These are phyloP conservation scores for Probaryconus sp. DNA, from an alignment of 1,140 invertebrate genomes.

Conservation along the genomic window DNA sequence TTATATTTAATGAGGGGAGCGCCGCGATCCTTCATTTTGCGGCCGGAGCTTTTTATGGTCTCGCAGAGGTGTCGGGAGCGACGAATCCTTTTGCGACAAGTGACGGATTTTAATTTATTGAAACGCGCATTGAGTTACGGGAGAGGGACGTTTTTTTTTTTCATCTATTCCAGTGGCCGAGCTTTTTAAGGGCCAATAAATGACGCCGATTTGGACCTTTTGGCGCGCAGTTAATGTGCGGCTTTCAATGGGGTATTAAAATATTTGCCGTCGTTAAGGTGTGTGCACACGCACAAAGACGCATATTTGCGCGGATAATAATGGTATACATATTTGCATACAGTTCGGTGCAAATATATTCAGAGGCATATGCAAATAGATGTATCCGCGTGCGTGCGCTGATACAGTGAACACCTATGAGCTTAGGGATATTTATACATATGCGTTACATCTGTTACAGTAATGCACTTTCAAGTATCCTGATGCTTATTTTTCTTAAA, in stretches of 20 bases:
- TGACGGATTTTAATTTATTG: slow-evolving; percentile 48
- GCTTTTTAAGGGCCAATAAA: slow-evolving; percentile 26
- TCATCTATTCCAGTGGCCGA: background rate
- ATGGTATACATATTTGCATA: slow-evolving; percentile 50
- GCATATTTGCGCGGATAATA: slow-evolving; percentile 48
- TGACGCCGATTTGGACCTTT: slow-evolving; percentile 32
- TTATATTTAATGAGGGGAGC: slow-evolving; percentile 29
- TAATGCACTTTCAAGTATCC: no score
- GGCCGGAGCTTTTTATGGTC: slow-evolving; percentile 12
- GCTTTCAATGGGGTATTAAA: slow-evolving; percentile 37
- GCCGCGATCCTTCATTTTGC: slow-evolving; percentile 9
- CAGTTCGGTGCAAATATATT: slow-evolving; percentile 49
- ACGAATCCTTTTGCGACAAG: slow-evolving; percentile 23
- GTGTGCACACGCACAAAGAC: slow-evolving; percentile 33
- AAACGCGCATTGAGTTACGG: slow-evolving; percentile 33
- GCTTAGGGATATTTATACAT: slow-evolving; percentile 32
- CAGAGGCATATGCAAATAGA: slow-evolving; percentile 45
- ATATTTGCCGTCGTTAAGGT: slow-evolving; percentile 43
- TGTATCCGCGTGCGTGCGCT: slow-evolving; percentile 29
- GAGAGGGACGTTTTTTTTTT: slow-evolving; percentile 10
- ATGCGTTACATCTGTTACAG: slow-evolving; percentile 38
- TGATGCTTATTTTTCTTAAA: slow-evolving; percentile 10
- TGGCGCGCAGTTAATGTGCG: slow-evolving; percentile 5
- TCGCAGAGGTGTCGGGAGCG: background rate
- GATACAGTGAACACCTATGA: slow-evolving; percentile 26